Evolutionary conservation across 2,113 vertebrate genomes (phyloP).

Genomic region (Dromas ardeola): DNA sequence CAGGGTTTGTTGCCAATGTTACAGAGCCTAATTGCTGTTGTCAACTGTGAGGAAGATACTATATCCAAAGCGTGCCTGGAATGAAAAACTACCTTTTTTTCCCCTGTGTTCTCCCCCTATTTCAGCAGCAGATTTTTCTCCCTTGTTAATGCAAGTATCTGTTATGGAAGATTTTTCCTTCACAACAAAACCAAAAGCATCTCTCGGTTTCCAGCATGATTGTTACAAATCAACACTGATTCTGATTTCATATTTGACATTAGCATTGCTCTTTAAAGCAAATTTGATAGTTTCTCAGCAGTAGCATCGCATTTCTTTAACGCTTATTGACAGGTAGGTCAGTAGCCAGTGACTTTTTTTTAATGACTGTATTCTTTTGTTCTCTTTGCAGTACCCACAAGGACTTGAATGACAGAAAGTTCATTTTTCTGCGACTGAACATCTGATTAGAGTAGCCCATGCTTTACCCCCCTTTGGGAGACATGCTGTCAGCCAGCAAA

Average conservation of each 20-base stretch:
- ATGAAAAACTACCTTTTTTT: not conserved
- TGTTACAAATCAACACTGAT: not conserved
- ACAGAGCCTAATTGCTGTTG: not conserved
- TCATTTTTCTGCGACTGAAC: conserved; percentile 57
- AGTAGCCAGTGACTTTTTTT: conserved; percentile 42
- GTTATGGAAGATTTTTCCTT: not conserved
- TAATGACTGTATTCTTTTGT: conserved; percentile 49
- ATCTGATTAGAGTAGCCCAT: conserved; percentile 65
- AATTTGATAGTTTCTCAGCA: not conserved
- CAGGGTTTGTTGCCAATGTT: not conserved
- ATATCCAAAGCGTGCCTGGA: not conserved
- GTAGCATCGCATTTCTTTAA: conserved; percentile 29
- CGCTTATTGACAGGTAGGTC: conserved; percentile 44
- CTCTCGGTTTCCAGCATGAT: not conserved
- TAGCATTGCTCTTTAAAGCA: not conserved
- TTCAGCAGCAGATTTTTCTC: not conserved
- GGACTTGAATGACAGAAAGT: conserved; percentile 62
- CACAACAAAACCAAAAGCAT: not conserved
- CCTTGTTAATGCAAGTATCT: not conserved
- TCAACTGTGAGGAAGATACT: not conserved
- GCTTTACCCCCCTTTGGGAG: conserved; percentile 57
- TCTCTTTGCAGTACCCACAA: conserved; percentile 37
- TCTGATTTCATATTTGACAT: not conserved
- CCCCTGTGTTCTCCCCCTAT: not conserved
- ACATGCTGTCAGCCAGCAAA: conserved; percentile 58